Evolutionary conservation across 2,113 vertebrate genomes (phyloP).

Genomic region (Typhlomys cinereus): DNA sequence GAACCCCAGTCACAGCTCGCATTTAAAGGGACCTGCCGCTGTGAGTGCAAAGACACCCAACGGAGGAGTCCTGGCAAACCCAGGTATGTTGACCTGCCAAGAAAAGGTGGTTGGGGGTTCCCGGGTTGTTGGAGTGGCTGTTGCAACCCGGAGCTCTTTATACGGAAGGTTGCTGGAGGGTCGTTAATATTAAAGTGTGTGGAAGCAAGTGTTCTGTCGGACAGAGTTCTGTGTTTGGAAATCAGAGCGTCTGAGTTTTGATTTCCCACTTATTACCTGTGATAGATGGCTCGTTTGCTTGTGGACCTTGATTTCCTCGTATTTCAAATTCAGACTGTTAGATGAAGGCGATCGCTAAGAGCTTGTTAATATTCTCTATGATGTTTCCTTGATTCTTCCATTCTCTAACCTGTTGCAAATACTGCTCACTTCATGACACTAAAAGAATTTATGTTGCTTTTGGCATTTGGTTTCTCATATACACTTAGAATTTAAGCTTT

Average conservation of each 20-base stretch:
- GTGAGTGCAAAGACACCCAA: neutral
- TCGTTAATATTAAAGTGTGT: neutral
- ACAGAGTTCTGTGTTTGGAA: neutral
- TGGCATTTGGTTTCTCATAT: neutral
- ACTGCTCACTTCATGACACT: constrained; percentile 22
- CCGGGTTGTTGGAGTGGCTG: neutral
- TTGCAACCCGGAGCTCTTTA: neutral
- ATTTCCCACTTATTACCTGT: neutral
- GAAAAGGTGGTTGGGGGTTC: neutral
- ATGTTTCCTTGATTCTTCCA: neutral
- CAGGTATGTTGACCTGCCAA: neutral
- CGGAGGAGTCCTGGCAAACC: neutral
- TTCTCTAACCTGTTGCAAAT: neutral
- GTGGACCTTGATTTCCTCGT: constrained; percentile 9
- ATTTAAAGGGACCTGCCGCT: neutral
- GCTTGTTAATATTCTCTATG: neutral
- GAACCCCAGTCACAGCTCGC: neutral
- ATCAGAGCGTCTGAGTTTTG: neutral
- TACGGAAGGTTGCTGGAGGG: neutral
- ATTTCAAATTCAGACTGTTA: neutral
- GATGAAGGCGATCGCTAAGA: neutral
- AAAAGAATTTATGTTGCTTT: neutral
- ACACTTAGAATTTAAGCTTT: neutral
- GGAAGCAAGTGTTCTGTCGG: neutral
- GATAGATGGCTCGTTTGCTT: neutral